Evolutionary conservation across 2,797 vertebrate genomes (phyloP).

Genomic region (Microctenopoma steveboyesi): DNA sequence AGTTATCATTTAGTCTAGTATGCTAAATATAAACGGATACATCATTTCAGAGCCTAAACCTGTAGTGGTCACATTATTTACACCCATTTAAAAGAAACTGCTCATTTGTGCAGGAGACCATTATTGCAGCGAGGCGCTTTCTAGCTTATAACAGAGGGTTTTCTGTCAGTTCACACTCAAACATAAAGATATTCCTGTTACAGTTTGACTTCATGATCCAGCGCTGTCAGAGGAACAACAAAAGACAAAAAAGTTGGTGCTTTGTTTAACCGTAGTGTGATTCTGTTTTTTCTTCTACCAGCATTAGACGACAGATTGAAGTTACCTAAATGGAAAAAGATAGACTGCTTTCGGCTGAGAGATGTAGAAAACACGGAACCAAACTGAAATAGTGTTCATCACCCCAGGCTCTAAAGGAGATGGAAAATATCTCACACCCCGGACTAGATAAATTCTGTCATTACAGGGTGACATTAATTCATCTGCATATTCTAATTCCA

Average conservation of each 20-base stretch:
- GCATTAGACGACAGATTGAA: not conserved
- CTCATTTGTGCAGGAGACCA: conserved; percentile 14
- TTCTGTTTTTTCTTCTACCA: conserved; percentile 9
- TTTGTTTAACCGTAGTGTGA: not conserved
- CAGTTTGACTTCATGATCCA: conserved; percentile 47
- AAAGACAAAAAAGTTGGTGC: not conserved
- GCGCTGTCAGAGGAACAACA: conserved; percentile 5
- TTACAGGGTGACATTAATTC: conserved; percentile 11
- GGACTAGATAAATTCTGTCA: not conserved
- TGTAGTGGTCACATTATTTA: conserved; percentile 68
- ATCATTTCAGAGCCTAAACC: conserved; percentile 27
- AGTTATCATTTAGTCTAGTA: conserved; percentile 23
- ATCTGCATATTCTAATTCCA: not conserved
- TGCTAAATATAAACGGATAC: conserved; percentile 31
- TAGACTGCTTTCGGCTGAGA: not conserved
- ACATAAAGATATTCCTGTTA: conserved; percentile 12
- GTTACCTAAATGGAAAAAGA: not conserved
- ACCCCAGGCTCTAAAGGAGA: not conserved
- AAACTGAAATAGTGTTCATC: conserved; percentile 2
- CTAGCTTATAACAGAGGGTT: conserved; percentile 45
- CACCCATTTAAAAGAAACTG: conserved; percentile 29
- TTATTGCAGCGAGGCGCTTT: conserved; percentile 42
- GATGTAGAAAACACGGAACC: not conserved
- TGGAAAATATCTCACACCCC: not conserved
- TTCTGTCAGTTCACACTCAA: conserved; percentile 29